phyloP scores from a whole-genome alignment of 2,797 vertebrate species.

The Acrossocheilus wenchowensis region DNA sequence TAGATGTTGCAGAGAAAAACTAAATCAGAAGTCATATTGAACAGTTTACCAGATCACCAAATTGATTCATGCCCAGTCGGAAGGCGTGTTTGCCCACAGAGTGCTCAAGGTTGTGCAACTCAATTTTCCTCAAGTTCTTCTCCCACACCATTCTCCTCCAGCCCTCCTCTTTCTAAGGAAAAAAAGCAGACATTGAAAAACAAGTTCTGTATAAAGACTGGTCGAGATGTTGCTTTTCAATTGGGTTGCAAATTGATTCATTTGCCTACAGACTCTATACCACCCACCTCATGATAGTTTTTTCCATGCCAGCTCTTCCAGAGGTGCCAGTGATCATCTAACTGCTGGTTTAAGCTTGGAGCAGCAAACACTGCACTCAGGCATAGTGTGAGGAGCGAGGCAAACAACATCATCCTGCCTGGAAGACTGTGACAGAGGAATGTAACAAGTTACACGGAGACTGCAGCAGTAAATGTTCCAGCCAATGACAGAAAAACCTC shows the following conservation, averaged over 20 bases:
- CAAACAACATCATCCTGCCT: slow-evolving; percentile 61
- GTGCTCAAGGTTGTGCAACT: slow-evolving; percentile 82
- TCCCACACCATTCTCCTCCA: slow-evolving; percentile 86
- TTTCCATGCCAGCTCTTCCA: slow-evolving; percentile 80
- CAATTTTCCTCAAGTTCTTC: slow-evolving; percentile 81
- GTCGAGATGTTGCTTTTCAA: not conserved
- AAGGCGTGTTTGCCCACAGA: slow-evolving; percentile 78
- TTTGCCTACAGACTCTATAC: not conserved
- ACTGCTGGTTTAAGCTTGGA: slow-evolving; percentile 69
- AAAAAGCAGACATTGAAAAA: not conserved
- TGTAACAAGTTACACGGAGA: not conserved
- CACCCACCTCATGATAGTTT: slow-evolving; percentile 74
- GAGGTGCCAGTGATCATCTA: slow-evolving; percentile 77
- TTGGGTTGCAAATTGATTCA: not conserved
- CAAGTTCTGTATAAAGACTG: not conserved
- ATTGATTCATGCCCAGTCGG: slow-evolving; percentile 83
- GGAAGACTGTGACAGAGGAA: slow-evolving; percentile 25
- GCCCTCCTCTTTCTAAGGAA: slow-evolving; percentile 77
- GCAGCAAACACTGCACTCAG: slow-evolving; percentile 65
- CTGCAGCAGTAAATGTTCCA: not conserved
- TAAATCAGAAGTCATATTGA: not conserved
- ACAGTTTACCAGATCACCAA: slow-evolving; percentile 84
- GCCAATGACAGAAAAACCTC: no score
- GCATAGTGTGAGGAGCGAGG: slow-evolving; percentile 64
- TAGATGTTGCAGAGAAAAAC: not conserved